Percentiles rank a stretch among this genome's conserved stretches.
These are phyloP conservation scores for Nephrotoma appendiculata DNA, from an alignment of 2,888 invertebrate species.

Conservation along the genomic window DNA sequence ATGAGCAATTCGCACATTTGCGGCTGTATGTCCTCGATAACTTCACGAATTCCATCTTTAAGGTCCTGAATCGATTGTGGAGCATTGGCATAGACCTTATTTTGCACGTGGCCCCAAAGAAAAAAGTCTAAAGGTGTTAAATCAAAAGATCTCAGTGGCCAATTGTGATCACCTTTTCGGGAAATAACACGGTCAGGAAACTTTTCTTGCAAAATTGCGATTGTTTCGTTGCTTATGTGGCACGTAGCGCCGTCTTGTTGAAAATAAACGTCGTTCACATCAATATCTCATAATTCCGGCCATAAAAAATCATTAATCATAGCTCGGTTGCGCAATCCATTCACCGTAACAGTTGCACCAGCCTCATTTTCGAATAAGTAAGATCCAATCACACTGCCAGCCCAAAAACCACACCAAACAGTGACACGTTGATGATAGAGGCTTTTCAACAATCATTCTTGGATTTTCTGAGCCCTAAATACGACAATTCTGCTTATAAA, in stretches of 20 bases:
- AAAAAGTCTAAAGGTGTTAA: not conserved
- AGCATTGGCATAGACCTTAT: not conserved
- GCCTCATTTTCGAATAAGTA: too few relatives aligned
- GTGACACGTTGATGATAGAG: too few relatives aligned
- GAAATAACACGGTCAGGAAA: not conserved
- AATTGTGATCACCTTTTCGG: not conserved
- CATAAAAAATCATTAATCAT: constrained; percentile 3
- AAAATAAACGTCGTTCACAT: constrained; percentile 3
- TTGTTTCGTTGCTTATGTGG: constrained; percentile 3
- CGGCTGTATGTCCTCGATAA: too few relatives aligned
- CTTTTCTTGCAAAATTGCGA: not conserved
- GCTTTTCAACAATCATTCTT: too few relatives aligned
- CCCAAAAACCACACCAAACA: too few relatives aligned
- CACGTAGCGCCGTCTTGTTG: constrained; percentile 2
- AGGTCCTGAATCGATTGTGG: too few relatives aligned
- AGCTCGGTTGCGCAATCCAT: not conserved
- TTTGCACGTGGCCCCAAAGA: not conserved
- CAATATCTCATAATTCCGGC: not conserved
- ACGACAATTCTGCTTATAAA: too few relatives aligned
- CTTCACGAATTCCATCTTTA: too few relatives aligned
- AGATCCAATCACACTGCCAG: too few relatives aligned
- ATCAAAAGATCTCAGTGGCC: not conserved
- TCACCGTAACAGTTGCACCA: too few relatives aligned
- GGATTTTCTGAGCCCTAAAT: too few relatives aligned
- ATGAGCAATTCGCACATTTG: too few relatives aligned